phyloP scores from a whole-genome alignment of 2,888 invertebrate species.

The Heliconius erato region DNA sequence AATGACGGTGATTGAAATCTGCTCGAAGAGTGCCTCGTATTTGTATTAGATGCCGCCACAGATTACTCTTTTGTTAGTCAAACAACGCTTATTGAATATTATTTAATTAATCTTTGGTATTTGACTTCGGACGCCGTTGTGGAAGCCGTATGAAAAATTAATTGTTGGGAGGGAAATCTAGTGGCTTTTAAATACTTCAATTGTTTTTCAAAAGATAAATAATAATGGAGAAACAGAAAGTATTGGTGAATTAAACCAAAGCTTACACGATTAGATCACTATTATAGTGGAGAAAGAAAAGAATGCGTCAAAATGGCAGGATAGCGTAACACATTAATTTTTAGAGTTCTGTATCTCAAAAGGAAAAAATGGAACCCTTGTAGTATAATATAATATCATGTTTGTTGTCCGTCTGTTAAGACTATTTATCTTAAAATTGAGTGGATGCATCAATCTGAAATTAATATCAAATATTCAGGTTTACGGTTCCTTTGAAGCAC shows the following conservation, averaged over 20 bases:
- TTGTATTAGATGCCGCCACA: slow-evolving; percentile 84
- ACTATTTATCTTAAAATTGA: too few species aligned
- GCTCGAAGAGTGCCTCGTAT: slow-evolving; percentile 77
- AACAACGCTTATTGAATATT: slow-evolving; percentile 83
- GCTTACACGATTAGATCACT: slow-evolving; percentile 59
- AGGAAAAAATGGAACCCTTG: too few species aligned
- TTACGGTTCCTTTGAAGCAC: too few species aligned
- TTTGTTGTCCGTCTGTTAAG: too few species aligned
- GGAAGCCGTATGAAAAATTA: slow-evolving; percentile 57
- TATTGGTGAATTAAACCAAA: background rate
- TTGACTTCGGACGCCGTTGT: slow-evolving; percentile 72
- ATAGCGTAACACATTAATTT: slow-evolving; percentile 66
- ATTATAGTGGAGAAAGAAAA: slow-evolving; percentile 66
- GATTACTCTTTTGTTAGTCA: slow-evolving; percentile 85
- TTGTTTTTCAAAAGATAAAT: background rate
- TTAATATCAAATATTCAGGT: too few species aligned
- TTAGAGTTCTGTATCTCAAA: background rate
- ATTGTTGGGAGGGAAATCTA: slow-evolving; percentile 58
- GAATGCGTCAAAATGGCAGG: slow-evolving; percentile 62
- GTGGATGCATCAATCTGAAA: too few species aligned
- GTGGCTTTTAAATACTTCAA: slow-evolving; percentile 55
- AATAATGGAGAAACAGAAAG: background rate
- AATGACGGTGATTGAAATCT: slow-evolving; percentile 84
- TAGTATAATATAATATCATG: too few species aligned
- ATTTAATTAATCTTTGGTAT: slow-evolving; percentile 83